phyloP scores from a whole-genome alignment of 2,797 vertebrate genomes.

The Pipistrellus pygmaeus region DNA sequence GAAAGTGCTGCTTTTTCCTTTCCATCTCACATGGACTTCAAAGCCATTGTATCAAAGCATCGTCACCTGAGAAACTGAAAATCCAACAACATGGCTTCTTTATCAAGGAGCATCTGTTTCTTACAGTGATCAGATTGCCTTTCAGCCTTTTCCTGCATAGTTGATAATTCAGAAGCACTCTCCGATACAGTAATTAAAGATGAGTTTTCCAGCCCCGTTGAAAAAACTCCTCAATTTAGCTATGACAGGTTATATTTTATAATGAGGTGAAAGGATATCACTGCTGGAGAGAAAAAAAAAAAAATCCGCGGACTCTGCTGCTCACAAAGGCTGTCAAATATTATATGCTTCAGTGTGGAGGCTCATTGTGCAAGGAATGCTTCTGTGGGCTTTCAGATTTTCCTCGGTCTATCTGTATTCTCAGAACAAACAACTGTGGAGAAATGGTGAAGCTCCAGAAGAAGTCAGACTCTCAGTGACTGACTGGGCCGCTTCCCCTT shows the following conservation, averaged over 20 bases:
- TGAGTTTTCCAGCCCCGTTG: slow-evolving; percentile 79
- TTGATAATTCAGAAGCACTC: slow-evolving; percentile 81
- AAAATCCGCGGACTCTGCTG: slow-evolving; percentile 72
- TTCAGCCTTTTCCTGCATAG: slow-evolving; percentile 68
- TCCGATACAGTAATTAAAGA: slow-evolving; percentile 84
- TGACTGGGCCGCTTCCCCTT: slow-evolving; percentile 18
- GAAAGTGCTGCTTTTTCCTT: neutral
- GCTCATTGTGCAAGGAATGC: slow-evolving; percentile 78
- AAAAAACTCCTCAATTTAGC: slow-evolving; percentile 84
- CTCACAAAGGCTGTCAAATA: slow-evolving; percentile 85
- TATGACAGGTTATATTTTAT: slow-evolving; percentile 85
- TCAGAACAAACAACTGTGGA: slow-evolving; percentile 72
- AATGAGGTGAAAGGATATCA: slow-evolving; percentile 85
- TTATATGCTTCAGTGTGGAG: slow-evolving; percentile 73
- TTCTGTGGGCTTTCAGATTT: slow-evolving; percentile 76
- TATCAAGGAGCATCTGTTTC: slow-evolving; percentile 75
- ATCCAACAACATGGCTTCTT: slow-evolving; percentile 73
- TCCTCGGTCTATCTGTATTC: slow-evolving; percentile 78
- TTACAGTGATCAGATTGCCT: slow-evolving; percentile 70
- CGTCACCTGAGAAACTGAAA: slow-evolving; percentile 58
- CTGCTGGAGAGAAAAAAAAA: slow-evolving; percentile 72
- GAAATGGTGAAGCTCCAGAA: slow-evolving; percentile 55
- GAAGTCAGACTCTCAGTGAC: slow-evolving; percentile 60
- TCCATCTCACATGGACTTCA: slow-evolving; percentile 48
- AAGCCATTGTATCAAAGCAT: slow-evolving; percentile 73